phyloP scores from a whole-genome alignment of 2,888 invertebrate genomes.

The Scaptomyza caliginosa region DNA sequence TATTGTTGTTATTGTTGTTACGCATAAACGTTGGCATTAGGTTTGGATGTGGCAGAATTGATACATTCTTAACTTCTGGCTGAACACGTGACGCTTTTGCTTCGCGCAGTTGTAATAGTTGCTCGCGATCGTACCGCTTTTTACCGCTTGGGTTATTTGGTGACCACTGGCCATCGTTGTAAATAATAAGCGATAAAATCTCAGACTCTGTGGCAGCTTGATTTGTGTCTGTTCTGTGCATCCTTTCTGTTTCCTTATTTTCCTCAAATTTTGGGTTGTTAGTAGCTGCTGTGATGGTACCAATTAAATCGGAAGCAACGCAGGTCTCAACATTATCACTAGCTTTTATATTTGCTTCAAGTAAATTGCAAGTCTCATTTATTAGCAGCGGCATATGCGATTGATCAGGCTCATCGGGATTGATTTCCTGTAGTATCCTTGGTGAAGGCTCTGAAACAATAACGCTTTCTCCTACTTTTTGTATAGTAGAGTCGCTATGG shows the following conservation, averaged over 20 bases:
- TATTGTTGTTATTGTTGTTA: conserved; percentile 69
- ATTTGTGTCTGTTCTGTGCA: not conserved
- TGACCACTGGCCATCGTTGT: conserved; percentile 92
- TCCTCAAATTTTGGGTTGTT: not conserved
- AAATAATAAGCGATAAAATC: conserved; percentile 82
- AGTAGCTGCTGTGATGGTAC: not conserved
- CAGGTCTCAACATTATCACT: not conserved
- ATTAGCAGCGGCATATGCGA: conserved; percentile 8
- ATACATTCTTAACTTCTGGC: conserved; percentile 85
- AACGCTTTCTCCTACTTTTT: conserved; percentile 5
- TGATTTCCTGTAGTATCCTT: conserved; percentile 19
- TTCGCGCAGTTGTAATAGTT: conserved; percentile 90
- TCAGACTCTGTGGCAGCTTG: conserved; percentile 54
- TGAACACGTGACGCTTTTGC: conserved; percentile 90
- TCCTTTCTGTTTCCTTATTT: conserved; percentile 6
- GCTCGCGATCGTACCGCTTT: conserved; percentile 92
- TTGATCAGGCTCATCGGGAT: conserved; percentile 66
- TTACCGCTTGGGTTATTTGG: conserved; percentile 92
- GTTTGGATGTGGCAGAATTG: conserved; percentile 79
- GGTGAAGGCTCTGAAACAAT: not conserved
- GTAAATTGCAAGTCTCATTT: not conserved
- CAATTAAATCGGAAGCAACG: not conserved
- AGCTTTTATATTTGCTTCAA: not conserved
- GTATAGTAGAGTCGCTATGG: conserved; percentile 1
- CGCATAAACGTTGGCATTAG: conserved; percentile 77